Evolutionary conservation across 37 sponge, comb jelly and placozoan species (phyloP), one percentile per base, ranked within the genome.

Genomic region (Tethya wilhelma): DNA sequence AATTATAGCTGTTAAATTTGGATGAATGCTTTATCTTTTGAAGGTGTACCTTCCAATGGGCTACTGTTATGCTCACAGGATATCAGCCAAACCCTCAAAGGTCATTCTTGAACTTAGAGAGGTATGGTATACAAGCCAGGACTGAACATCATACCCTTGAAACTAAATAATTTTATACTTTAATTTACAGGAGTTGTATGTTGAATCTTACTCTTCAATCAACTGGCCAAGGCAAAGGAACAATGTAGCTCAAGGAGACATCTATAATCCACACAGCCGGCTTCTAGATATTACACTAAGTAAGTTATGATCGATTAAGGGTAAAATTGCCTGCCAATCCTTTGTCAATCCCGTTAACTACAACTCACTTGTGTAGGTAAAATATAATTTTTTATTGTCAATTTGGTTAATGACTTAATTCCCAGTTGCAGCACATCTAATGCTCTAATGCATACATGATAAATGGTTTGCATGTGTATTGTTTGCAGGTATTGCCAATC

Each of bases 21-120:
- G 39, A 2, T 38, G 32, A 32, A 29, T 69, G 26, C 63, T 17
- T 41, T 67, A 22, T 4, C 11, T 17, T 73, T 6, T 39, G 19
- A 17, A 93, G 93, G 93, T 95, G 29, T 95, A 95, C 62, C 82
- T 95, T 0, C 96, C 96, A 19, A 95, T 95, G 96, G 90, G 92
- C 19, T 95, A 86, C 85, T 93, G 93, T 75, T 95, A 89, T 82
- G 93, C 88, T 30, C 65, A 65, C 1, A 71, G 81, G n/a, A 11
- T 95, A 38, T 8, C 59, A 28, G 90, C 80, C 29, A 37, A 62
- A 29, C 73, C 57, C n/a, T 56, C 85, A 17, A 36, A 66, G 12
- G 26, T 93, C 38, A 84, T 90, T 23, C 11, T 29, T 23, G 73
- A 79, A 46, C 88, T 94, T 0, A 82, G 91, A 76, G 73, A 89